Base-by-base conservation (phyloP, 2,113 vertebrate species). In the Orycteropus afer region DNA sequence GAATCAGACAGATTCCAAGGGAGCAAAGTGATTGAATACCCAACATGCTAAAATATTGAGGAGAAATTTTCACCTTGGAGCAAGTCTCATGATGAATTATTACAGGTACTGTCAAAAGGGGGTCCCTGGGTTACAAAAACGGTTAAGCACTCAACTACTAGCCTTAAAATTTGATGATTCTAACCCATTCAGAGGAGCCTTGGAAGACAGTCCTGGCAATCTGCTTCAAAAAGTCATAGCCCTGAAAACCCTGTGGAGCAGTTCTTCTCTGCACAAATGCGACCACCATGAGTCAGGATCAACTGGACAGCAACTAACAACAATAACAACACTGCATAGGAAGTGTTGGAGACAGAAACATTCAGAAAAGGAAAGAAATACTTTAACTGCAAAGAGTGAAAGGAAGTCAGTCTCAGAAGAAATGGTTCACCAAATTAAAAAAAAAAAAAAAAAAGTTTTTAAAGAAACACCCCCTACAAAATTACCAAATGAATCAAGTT, bases 311-410 rank as follows among this genome's bases (percentile, higher is more conserved):
- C 67, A 69, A 37, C 67, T 37, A 22, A 37, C n/a, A 67, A 37
- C 67, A n/a, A n/a, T n/a, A 53, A 53, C 51, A 53, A 37, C n/a
- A 25, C 40, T 61, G 6, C 37, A 78, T 51, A 86, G n/a, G 67
- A 96, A 85, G 53, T 67, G 32, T 80, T 88, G 14, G 49, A 67
- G 3, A 51, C 15, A 86, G 71, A 76, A 78, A 0, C n/a, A 76
- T 71, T 91, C 92, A 67, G 65, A 53, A 88, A 87, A 87, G 18
- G 4, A 81, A 81, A 88, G 20, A 92, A 91, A 89, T 76, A 29
- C 10, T 61, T 93, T 22, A 93, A 10, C 32, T 84, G 80, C 0
- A 73, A 71, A 94, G 49, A 61, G 18, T 29, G 53, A 20, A 45
- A 69, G 32, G 11, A 83, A 91, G 34, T 89, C 61, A 85, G 79